Percentiles rank a stretch among this genome's conserved stretches.
Evolutionary conservation across 2,113 vertebrate genomes (phyloP).

Genomic region (Eubucco bourcierii): DNA sequence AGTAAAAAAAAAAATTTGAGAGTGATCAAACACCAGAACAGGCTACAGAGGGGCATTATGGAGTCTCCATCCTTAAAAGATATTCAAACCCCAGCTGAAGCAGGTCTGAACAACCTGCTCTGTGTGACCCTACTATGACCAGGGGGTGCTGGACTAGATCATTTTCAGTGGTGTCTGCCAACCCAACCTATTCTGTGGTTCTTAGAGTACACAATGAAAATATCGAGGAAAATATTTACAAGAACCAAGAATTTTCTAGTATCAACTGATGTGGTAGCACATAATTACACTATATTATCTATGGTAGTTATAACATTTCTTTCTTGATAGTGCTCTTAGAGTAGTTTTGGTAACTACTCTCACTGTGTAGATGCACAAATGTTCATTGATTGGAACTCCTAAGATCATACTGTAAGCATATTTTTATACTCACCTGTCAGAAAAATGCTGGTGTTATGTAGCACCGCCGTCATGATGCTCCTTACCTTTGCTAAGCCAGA

Average conservation of each 20-base stretch:
- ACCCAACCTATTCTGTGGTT: neutral
- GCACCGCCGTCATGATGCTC: neutral
- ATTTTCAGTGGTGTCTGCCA: neutral
- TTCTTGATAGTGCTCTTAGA: neutral
- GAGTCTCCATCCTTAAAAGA: neutral
- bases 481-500: neutral
- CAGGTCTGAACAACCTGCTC: neutral
- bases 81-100: neutral
- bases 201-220: neutral
- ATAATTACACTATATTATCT: neutral
- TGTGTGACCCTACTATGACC: neutral
- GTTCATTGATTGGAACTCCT: neutral
- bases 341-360: neutral
- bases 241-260: neutral
- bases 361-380: neutral
- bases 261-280: neutral
- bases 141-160: neutral
- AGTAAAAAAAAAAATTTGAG: neutral
- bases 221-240: neutral
- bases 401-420: neutral
- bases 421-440: neutral
- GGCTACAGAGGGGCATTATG: accelerated
- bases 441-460: neutral
- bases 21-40: neutral
- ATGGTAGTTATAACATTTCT: neutral